Base-by-base conservation (phyloP, 2,797 vertebrate species). In the Alectoris magna region DNA sequence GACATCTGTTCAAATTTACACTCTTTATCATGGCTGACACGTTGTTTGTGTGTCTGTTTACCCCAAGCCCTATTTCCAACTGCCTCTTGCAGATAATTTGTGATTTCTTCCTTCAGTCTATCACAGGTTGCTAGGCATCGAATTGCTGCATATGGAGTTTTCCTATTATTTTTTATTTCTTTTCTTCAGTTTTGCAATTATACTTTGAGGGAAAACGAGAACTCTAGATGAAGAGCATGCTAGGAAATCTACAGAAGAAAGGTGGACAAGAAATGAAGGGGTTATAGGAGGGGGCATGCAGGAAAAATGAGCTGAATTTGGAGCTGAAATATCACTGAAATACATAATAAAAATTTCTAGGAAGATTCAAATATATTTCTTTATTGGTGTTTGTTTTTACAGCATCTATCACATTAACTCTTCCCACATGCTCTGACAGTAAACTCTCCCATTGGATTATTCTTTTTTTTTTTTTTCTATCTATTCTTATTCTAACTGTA, bases 1-100 rank as follows among this genome's bases (percentile, higher is more conserved):
- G 97, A 97, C 97, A 98, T 97, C 97, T 98, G 97, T 97, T 98
- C 97, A 97, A 96, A 98, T 98, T 98, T 98, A 96, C 95, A 92
- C 95, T 97, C 95, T 97, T 97, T 97, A 97, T 98, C 97, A 97
- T 95, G 95, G 95, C 91, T 97, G 95, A 97, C 96, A 96, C 94
- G 91, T 96, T 97, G 96, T 97, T 97, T 98, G 96, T 97, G 83
- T 97, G 95, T 96, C 96, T 98, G 96, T 97, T 98, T 98, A 98
- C 96, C 84, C 95, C 96, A 95, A 97, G 68, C 81, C 76, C 95
- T 91, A 93, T 63, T 96, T 97, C 96, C 94, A 96, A 96, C 92
- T 96, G 96, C 91, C 70, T 97, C 87, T 96, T 91, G 75, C 89
- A 84, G 91, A 97, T 98, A 98, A 97, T 97, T 98, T 97, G 92